A percentile compares a stretch with the other conserved stretches of the same genome.
Evolutionary conservation across 1,140 invertebrate genomes (phyloP).

Genomic region (Drosophila albomicans): DNA sequence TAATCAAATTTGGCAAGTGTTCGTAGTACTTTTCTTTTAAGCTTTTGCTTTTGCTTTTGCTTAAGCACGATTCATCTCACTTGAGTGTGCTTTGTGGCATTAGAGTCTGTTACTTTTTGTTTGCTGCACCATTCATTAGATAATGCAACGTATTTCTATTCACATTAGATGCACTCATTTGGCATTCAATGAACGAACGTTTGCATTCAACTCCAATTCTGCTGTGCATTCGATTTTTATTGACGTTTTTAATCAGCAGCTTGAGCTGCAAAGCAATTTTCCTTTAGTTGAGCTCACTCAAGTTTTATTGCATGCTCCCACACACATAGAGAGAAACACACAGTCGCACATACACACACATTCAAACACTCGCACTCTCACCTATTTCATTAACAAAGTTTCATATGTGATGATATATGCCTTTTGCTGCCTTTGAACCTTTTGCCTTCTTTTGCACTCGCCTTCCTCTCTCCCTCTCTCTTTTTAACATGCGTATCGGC

Average conservation of each 20-base stretch:
- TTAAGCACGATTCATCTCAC: background rate
- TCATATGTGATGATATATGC: conserved; percentile 75
- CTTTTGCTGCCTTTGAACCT: conserved; percentile 52
- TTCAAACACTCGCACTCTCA: conserved; percentile 40
- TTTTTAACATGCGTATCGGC: conserved; percentile 19
- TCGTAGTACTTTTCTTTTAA: background rate
- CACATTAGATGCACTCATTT: conserved; percentile 75
- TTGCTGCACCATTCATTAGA: conserved; percentile 37
- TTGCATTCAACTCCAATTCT: conserved; percentile 77
- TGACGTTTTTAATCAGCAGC: conserved; percentile 81
- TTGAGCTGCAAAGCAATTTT: conserved; percentile 47
- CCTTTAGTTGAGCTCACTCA: conserved; percentile 68
- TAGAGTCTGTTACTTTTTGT: background rate
- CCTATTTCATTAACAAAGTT: conserved; percentile 83
- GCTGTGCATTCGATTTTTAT: conserved; percentile 76
- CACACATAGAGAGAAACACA: conserved; percentile 1
- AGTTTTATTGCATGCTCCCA: conserved; percentile 75
- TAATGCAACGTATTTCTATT: conserved; percentile 61
- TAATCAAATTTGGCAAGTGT: conserved; percentile 6
- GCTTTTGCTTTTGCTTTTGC: conserved; percentile 9
- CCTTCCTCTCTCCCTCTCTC: no score
- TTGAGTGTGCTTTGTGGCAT: background rate
- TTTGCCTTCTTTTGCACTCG: conserved; percentile 22
- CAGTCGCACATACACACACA: background rate
- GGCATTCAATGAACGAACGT: conserved; percentile 66